Evolutionary conservation across 1,140 invertebrate genomes (phyloP), one percentile per base, ranked within the genome.

Genomic region (Anastatus disparis): DNA sequence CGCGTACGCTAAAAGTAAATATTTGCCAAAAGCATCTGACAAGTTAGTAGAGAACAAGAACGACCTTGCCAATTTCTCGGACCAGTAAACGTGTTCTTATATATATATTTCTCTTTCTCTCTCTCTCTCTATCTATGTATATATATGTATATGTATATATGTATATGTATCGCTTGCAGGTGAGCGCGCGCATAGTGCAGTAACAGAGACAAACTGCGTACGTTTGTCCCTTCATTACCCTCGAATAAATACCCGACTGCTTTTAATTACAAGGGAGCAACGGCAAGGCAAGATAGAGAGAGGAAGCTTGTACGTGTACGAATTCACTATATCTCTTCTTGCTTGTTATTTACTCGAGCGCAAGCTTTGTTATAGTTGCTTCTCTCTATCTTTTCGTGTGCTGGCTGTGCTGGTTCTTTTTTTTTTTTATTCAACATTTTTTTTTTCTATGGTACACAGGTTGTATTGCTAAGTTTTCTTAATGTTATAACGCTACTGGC

Each of bases 151-250:
- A 3, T 52, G 3, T 27, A n/a, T 13, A 13, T 62, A 26, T 31
- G 40, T 13, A 12, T 12, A 12, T 26, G 10, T 52, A 27, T 27
- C 27, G 15, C 22, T 48, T 31, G 31, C 58, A 73, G 76, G 69
- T 72, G 73, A 71, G 71, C 74, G 76, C 67, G 64, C 58, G 69
- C 63, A 72, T 71, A 79, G 79, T 79, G n/a, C 72, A 76, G 77
- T 79, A 82, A 84, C 79, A 78, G 79, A 82, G 81, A 83, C 82
- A 84, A 83, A 85, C 81, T 79, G n/a, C n/a, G 81, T 80, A 77
- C 81, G 24, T 82, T 83, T 82, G 78, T 78, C 78, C 79, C 81
- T 84, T 84, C 82, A 84, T 85, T 84, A 84, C 80, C 78, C 76
- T 72, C 78, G 76, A 75, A 81, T 84, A 84, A 84, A 83, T 82